Evolutionary conservation across 2,888 invertebrate species (phyloP).

Genomic region (Ptilodon capucinus): DNA sequence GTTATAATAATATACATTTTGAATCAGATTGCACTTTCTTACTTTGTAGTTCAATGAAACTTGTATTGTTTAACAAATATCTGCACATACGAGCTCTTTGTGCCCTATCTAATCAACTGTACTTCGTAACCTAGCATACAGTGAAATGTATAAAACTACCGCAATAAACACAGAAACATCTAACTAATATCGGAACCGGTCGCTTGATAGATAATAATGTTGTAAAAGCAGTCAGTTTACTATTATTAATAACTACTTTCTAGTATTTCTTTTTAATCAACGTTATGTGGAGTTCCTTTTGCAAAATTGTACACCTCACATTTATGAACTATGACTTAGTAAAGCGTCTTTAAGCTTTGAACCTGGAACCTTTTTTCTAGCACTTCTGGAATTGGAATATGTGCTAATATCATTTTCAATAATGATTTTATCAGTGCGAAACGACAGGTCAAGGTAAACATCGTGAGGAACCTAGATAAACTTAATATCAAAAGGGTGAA

Average conservation of each 20-base stretch:
- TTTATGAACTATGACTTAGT: too few species aligned
- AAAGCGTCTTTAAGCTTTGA: too few species aligned
- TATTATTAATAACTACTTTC: constrained; percentile 1
- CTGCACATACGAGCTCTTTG: constrained; percentile 13
- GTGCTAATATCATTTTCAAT: too few species aligned
- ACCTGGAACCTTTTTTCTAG: too few species aligned
- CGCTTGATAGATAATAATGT: constrained; percentile 8
- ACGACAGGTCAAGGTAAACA: too few species aligned
- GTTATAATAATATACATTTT: background rate
- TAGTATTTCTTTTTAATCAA: background rate
- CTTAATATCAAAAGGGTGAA: too few species aligned
- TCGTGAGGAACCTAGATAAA: too few species aligned
- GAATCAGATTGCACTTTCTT: background rate
- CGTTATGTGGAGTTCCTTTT: background rate
- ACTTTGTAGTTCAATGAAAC: background rate
- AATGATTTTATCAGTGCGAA: too few species aligned
- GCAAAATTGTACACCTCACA: background rate
- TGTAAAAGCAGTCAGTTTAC: constrained; percentile 2
- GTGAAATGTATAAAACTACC: constrained; percentile 14
- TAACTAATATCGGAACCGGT: constrained; percentile 14
- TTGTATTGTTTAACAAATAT: background rate
- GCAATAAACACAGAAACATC: constrained; percentile 9
- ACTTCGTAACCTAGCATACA: constrained; percentile 20
- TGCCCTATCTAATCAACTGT: constrained; percentile 29
- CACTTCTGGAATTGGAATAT: too few species aligned